Evolutionary conservation across 2,113 vertebrate species (phyloP).

Genomic region (Vidua macroura): DNA sequence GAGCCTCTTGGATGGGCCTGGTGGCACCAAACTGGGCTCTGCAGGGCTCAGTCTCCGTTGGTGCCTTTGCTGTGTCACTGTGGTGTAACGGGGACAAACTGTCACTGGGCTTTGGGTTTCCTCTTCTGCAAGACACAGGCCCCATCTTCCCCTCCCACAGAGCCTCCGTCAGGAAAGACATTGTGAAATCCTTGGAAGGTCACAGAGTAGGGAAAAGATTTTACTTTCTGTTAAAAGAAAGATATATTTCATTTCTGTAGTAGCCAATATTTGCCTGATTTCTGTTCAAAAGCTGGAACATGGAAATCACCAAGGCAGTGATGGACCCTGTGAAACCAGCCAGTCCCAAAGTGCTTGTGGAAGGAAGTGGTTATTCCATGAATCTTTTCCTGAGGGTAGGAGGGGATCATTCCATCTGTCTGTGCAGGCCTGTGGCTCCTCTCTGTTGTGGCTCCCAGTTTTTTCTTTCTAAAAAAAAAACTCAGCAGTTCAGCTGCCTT

Average conservation of each 20-base stretch:
- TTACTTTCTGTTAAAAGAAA: background rate
- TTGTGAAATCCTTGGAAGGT: background rate
- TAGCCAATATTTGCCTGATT: background rate
- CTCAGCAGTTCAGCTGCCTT: background rate
- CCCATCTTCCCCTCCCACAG: background rate
- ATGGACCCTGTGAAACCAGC: background rate
- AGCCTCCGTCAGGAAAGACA: background rate
- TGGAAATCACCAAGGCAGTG: rapidly evolving
- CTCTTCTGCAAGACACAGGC: background rate
- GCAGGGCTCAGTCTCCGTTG: rapidly evolving
- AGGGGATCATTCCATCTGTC: background rate
- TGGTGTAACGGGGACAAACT: background rate
- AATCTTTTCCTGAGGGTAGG: background rate
- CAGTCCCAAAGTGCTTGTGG: background rate
- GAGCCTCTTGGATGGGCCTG: background rate
- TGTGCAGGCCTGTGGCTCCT: background rate
- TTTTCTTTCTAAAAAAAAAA: background rate
- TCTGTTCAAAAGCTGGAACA: rapidly evolving
- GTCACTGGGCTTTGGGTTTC: background rate
- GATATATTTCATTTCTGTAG: background rate
- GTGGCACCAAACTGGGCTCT: rapidly evolving
- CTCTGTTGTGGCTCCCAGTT: background rate
- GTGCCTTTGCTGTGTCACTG: background rate
- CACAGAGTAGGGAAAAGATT: background rate
- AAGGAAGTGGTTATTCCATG: background rate